Conservation (phyloP, 2,113 vertebrate species). For the Atractosteus spatula region DNA sequence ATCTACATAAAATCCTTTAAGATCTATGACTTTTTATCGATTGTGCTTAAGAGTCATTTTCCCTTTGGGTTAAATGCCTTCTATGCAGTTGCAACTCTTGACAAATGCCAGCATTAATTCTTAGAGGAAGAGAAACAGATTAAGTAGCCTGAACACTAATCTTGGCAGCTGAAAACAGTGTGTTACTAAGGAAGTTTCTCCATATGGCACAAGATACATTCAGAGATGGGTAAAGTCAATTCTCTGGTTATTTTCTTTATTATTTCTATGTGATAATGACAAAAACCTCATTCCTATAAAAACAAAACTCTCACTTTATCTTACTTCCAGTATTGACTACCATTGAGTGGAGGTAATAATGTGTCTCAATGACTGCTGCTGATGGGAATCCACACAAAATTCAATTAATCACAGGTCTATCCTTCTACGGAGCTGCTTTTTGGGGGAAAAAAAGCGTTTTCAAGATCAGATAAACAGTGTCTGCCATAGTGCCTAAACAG, state of each 20-base stretch:
- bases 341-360: too few relatives aligned
- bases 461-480: background rate
- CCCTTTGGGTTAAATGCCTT: background rate
- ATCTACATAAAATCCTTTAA: conserved; percentile 3
- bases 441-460: background rate
- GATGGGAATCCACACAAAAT: background rate
- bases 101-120: conserved; percentile 3
- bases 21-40: background rate
- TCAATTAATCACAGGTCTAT: background rate
- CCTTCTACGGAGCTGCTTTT: background rate
- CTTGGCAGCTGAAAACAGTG: background rate
- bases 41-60: background rate
- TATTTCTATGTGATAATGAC: too few relatives aligned
- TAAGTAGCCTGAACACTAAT: background rate
- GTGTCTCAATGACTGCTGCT: background rate
- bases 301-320: too few relatives aligned
- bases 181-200: background rate
- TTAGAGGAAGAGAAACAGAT: background rate
- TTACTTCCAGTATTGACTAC: too few relatives aligned
- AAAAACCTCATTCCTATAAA: too few relatives aligned
- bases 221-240: background rate
- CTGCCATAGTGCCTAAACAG: conserved; percentile 4
- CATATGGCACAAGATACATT: background rate
- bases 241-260: background rate
- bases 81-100: background rate